Evolutionary conservation across 2,113 vertebrate species (phyloP).

Genomic region (Alouatta palliata): DNA sequence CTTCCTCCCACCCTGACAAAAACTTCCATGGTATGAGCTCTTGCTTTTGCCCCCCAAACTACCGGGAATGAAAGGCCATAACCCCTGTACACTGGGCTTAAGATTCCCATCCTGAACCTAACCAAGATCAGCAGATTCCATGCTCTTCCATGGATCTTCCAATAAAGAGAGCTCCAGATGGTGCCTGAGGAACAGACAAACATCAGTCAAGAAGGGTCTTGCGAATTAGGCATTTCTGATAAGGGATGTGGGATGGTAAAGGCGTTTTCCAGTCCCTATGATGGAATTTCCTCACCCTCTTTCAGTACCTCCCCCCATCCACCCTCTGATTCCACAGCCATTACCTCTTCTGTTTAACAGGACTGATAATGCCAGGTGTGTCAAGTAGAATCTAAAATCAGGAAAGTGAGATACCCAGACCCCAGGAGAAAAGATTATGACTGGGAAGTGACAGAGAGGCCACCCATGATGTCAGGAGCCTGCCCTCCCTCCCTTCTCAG

Average conservation of each 20-base stretch:
- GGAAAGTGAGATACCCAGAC: slow-evolving; percentile 40
- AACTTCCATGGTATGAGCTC: not conserved
- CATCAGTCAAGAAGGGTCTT: not conserved
- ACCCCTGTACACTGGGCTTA: not conserved
- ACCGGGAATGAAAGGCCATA: slow-evolving; percentile 13
- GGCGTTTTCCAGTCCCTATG: not conserved
- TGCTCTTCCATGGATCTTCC: slow-evolving; percentile 90
- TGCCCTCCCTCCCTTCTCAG: not conserved
- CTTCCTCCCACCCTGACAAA: not conserved
- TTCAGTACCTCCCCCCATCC: not conserved
- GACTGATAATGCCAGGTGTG: slow-evolving; percentile 93
- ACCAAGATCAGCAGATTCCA: slow-evolving; percentile 93
- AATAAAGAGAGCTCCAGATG: slow-evolving; percentile 91
- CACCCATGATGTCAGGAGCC: not conserved
- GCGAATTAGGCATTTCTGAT: not conserved
- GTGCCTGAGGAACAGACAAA: slow-evolving; percentile 85
- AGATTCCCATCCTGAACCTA: slow-evolving; percentile 49
- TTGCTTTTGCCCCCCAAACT: not conserved
- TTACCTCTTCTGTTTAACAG: slow-evolving; percentile 92
- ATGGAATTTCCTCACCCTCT: not conserved
- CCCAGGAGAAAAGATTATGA: not conserved
- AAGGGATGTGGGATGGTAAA: not conserved
- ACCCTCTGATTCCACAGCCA: not conserved
- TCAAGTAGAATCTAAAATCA: slow-evolving; percentile 92
- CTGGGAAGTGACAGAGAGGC: not conserved